Base-by-base conservation (phyloP, 1,140 invertebrate species). In the Cotesia chilonis region DNA sequence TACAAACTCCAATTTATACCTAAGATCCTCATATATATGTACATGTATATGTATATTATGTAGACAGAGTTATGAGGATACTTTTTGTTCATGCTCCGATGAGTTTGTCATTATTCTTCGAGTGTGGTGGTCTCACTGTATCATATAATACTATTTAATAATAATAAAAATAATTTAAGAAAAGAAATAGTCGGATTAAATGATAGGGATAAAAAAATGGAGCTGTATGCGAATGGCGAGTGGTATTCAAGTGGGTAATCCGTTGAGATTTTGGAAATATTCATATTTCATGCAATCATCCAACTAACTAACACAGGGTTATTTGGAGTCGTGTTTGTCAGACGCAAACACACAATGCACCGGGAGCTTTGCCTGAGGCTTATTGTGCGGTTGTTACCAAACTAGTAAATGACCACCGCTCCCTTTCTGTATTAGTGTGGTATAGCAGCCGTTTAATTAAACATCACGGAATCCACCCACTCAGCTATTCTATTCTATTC, bases 331-430 rank as follows among this genome's bases (percentile, higher is more conserved):
- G 41, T 10, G 41, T 47, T 47, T 47, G 41, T 47, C 41, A 47
- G 41, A 47, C 41, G 41, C 41, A 47, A 47, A 47, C 41, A 47
- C 41, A 47, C 41, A 47, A 47, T 47, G 41, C 41, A 47, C 41
- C 41, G 10, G 41, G 6, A 37, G 38, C 60, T 61, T 61, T 61
- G 60, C 35, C 63, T 36, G 35, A 9, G 36, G 63, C 37, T 9
- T n/a, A 65, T 65, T 41, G 63, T 41, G 63, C 37, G 63, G 63
- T 65, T 65, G 41, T 47, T 47, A 41, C 36, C 37, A 65, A 65
- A 65, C 37, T 47, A n/a, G 37, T 37, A 65, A 65, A 65, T 65
- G 63, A 65, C 63, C 63, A 38, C 37, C 14, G 36, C 36, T 36
- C 63, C 63, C 35, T 12, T 20, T 37, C 38, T 37, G 17, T 61